phyloP scores from a whole-genome alignment of 2,113 vertebrate genomes.

The Accipiter virgatus region DNA sequence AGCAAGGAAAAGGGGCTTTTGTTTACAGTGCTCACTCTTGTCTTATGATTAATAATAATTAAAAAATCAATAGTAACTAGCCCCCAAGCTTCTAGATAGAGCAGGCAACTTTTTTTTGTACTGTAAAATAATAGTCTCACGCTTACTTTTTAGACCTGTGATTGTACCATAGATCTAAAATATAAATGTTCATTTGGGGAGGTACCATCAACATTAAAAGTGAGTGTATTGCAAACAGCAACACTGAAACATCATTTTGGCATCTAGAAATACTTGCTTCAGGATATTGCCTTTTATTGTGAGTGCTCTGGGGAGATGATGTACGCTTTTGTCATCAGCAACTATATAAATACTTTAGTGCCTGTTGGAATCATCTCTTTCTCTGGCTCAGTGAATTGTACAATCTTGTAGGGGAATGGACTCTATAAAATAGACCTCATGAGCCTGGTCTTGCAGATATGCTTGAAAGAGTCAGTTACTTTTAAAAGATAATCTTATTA shows the following conservation, averaged over 20 bases:
- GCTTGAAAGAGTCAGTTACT: neutral
- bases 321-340: constrained; percentile 16
- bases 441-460: neutral
- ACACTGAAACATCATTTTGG: neutral
- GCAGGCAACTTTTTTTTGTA: neutral
- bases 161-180: neutral
- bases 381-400: constrained; percentile 11
- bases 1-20: neutral
- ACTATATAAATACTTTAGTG: constrained; percentile 31
- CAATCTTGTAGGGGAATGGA: neutral
- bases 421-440: neutral
- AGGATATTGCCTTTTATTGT: neutral
- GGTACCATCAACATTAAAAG: constrained; percentile 16
- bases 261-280: constrained; percentile 15
- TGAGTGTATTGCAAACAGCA: neutral
- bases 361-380: constrained; percentile 10
- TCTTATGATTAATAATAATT: neutral
- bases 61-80: neutral
- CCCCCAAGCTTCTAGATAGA: neutral
- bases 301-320: neutral
- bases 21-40: neutral
- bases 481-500: neutral
- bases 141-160: constrained; percentile 20
- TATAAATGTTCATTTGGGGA: constrained; percentile 30
- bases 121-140: neutral